phyloP scores from a whole-genome alignment of 1,140 invertebrate species.

The Colletes gigas region DNA sequence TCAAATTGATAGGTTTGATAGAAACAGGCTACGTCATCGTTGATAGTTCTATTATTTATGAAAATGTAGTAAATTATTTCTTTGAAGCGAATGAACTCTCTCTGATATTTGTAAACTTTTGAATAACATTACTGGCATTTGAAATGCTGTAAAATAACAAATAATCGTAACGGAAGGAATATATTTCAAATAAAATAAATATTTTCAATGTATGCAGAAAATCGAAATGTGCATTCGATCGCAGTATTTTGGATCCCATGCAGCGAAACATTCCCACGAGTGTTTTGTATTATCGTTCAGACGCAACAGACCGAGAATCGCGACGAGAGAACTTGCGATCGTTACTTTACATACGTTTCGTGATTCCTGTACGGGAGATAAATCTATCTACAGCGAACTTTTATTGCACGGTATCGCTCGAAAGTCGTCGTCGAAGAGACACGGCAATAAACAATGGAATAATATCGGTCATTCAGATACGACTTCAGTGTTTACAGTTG shows the following conservation, averaged over 20 bases:
- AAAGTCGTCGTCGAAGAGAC: neutral
- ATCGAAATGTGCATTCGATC: neutral
- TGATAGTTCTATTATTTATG: no score
- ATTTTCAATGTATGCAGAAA: neutral
- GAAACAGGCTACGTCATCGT: no score
- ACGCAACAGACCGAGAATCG: neutral
- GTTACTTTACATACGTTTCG: slow-evolving; percentile 5
- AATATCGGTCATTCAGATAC: neutral
- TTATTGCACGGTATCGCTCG: neutral
- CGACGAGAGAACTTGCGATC: neutral
- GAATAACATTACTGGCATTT: no score
- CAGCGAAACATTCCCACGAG: neutral
- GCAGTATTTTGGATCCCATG: neutral
- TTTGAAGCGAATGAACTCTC: no score
- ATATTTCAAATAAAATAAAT: no score
- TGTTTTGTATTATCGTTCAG: slow-evolving; percentile 10
- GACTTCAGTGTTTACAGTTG: neutral
- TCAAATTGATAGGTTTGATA: no score
- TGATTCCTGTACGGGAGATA: slow-evolving; percentile 13
- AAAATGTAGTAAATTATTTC: neutral
- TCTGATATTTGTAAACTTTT: no score
- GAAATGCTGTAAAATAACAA: no score
- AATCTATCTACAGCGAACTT: neutral
- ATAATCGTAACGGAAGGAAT: no score
- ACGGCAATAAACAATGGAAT: neutral